A percentile compares a stretch with the other conserved stretches of the same genome.
These are phyloP conservation scores for Florisuga fusca DNA, from an alignment of 2,797 vertebrate genomes.

Conservation along the genomic window DNA sequence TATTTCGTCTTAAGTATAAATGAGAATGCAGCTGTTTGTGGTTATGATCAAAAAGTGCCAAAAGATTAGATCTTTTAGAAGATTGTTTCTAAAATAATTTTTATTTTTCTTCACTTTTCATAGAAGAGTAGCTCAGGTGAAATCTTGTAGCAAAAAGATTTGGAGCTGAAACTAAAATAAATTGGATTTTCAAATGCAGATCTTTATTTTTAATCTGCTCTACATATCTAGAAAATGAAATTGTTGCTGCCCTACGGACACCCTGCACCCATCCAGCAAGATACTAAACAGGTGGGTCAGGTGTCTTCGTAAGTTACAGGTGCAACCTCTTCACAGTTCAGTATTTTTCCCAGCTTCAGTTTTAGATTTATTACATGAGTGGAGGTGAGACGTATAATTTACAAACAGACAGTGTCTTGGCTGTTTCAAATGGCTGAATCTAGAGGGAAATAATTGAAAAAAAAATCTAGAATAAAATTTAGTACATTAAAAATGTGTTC, in stretches of 20 bases:
- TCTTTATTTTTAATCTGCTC: background rate
- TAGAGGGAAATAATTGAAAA: background rate
- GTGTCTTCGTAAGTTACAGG: background rate
- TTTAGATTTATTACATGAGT: background rate
- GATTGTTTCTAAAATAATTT: background rate
- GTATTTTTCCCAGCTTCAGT: background rate
- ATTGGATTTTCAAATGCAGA: background rate
- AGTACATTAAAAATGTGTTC: background rate
- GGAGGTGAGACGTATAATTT: background rate
- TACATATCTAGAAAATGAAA: background rate
- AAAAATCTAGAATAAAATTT: background rate
- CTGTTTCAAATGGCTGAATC: background rate
- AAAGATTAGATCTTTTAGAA: background rate
- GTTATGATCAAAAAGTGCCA: background rate
- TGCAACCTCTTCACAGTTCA: background rate
- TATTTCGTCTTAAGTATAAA: background rate
- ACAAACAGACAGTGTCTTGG: rapidly evolving
- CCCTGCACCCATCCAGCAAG: background rate
- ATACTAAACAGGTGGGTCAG: background rate
- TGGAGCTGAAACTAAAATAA: background rate
- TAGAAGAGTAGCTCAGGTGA: background rate
- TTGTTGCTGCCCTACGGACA: background rate
- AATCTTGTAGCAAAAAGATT: background rate
- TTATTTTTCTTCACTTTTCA: background rate
- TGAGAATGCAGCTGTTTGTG: background rate